Base-by-base conservation (phyloP, 1,140 invertebrate species). In the Apis florea region DNA sequence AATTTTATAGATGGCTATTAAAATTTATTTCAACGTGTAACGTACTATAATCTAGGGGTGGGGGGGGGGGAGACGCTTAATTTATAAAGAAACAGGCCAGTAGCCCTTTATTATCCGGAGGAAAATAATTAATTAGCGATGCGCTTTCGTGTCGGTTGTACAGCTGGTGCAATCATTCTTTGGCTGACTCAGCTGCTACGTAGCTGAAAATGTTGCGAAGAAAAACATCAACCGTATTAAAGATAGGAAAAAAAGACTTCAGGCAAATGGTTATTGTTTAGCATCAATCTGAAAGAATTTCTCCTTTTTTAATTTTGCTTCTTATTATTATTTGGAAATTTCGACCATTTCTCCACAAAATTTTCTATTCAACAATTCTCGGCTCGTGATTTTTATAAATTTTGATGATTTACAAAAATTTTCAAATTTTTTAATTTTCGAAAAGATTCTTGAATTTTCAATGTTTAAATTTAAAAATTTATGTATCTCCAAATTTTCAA, bases 91-190 rank as follows among this genome's bases (percentile, higher is more conserved):
- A 82, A 71, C 74, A 71, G 51, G 66, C 73, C 79, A 24, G 67
- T 66, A 75, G 66, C 74, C 75, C 56, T 61, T 82, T 82, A 82
- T 82, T 78, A 82, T 76, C 66, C 80, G 61, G 61, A 67, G 76
- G 81, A 79, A 86, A 85, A 87, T 83, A 87, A 87, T 83, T 87
- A 87, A 87, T 87, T 87, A 85, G 73, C 63, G 69, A 80, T 83
- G 76, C 76, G 54, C 58, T 80, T 61, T 83, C 56, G 67, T 73
- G 56, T 61, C 59, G 54, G 53, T 54, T 56, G 66, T 79, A 86
- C 53, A 76, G 84, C 53, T 83, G 63, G 54, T 80, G 81, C 68
- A 76, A 68, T 87, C 61, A 72, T 83, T 86, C 81, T 77, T 72
- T 58, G 64, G 67, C 85, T 86, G 84, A 87, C 63, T 87, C 73